These are phyloP conservation scores for Clanis bilineata DNA, from an alignment of 2,888 invertebrate species.

Conservation along the genomic window DNA sequence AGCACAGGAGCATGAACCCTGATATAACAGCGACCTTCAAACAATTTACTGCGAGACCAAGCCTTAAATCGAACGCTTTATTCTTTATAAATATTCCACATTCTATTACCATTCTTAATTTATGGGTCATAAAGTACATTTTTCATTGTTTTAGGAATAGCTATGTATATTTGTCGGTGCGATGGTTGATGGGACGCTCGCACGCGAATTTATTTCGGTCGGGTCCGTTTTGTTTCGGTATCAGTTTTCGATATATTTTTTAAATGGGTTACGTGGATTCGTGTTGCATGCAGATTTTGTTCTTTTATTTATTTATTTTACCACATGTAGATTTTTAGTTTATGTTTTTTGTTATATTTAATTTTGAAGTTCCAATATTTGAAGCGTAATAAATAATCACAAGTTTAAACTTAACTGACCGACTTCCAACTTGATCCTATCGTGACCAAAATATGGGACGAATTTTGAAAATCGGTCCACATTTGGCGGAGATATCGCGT, in stretches of 20 bases:
- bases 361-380: no score
- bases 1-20: not conserved
- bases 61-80: conserved; percentile 28
- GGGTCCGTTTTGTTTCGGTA: not conserved
- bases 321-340: not conserved
- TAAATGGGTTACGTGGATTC: not conserved
- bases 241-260: not conserved
- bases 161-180: not conserved
- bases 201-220: not conserved
- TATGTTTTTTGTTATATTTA: no score
- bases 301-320: no score
- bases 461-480: no score
- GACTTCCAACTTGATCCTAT: no score
- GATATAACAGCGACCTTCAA: not conserved
- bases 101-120: conserved; percentile 10
- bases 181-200: not conserved
- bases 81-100: not conserved
- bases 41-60: conserved; percentile 14
- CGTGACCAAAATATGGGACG: no score
- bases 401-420: no score
- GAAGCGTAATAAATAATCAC: no score
- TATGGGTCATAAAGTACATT: conserved; percentile 1
- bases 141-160: conserved; percentile 7
- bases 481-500: no score
- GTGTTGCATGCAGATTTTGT: not conserved